Evolutionary conservation across 2,113 vertebrate species (phyloP).

Genomic region (Notothenia coriiceps): DNA sequence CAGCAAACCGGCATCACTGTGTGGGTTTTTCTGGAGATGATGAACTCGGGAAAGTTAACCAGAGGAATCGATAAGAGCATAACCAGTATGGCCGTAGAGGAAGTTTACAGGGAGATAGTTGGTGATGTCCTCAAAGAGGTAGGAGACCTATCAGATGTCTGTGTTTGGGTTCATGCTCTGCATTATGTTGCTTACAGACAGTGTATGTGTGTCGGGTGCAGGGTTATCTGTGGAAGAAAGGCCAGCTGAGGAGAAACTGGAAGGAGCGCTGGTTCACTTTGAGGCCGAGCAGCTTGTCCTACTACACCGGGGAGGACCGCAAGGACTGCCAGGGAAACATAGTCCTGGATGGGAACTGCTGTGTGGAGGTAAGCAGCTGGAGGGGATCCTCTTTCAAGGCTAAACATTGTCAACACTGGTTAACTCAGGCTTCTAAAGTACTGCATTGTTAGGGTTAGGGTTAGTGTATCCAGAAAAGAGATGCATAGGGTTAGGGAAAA

Average conservation of each 20-base stretch:
- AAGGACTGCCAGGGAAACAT: conserved; percentile 94
- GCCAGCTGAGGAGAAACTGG: conserved; percentile 95
- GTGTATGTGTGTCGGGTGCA: conserved; percentile 65
- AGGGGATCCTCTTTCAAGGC: conserved; percentile 12
- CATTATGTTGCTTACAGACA: conserved; percentile 14
- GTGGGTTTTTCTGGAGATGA: conserved; percentile 94
- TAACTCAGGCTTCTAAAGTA: conserved; percentile 14
- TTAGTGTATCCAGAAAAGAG: not conserved
- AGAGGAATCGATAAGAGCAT: conserved; percentile 87
- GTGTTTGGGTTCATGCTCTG: not conserved
- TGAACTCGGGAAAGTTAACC: conserved; percentile 90
- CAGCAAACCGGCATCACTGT: conserved; percentile 88
- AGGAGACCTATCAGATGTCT: conserved; percentile 16
- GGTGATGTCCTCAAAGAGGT: conserved; percentile 96
- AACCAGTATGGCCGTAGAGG: conserved; percentile 92
- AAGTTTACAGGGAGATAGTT: conserved; percentile 95
- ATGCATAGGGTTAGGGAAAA: not conserved
- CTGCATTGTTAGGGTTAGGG: not conserved
- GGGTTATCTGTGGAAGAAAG: conserved; percentile 97
- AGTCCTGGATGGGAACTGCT: conserved; percentile 90
- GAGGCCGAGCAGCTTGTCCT: conserved; percentile 90
- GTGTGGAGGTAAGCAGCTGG: conserved; percentile 88
- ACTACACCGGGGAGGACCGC: conserved; percentile 91
- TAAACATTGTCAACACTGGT: conserved; percentile 11
- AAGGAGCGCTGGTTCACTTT: conserved; percentile 95